Evolutionary conservation across 2,113 vertebrate species (phyloP).

Genomic region (Pollachius pollachius): DNA sequence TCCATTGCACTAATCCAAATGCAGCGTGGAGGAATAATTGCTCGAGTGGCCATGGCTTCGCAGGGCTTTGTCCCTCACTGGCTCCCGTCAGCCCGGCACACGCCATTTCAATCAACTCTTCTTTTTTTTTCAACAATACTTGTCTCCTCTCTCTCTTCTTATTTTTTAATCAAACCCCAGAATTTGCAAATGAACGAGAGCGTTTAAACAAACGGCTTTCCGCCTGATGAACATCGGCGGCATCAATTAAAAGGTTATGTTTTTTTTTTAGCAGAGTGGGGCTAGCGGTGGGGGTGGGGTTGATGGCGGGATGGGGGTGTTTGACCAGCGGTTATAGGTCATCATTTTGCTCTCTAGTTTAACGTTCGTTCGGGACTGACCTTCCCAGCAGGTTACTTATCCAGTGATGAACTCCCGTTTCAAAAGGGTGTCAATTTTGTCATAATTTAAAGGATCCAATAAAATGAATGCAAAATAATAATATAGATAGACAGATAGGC

Average conservation of each 20-base stretch:
- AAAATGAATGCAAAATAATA: conserved; percentile 1
- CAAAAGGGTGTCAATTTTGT: no score
- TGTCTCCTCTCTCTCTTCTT: conserved; percentile 53
- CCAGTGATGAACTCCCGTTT: no score
- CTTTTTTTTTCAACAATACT: conserved; percentile 71
- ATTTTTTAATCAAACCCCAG: conserved; percentile 88
- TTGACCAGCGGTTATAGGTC: no score
- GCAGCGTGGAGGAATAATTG: conserved; percentile 99
- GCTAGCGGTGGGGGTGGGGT: not conserved
- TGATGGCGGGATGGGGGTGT: not conserved
- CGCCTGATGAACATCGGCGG: conserved; percentile 59
- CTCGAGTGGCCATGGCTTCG: conserved; percentile 98
- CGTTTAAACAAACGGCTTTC: conserved; percentile 76
- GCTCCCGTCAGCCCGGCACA: conserved; percentile 98
- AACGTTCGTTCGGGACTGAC: no score
- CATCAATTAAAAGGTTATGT: conserved; percentile 18
- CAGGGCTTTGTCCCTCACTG: conserved; percentile 98
- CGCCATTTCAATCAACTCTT: conserved; percentile 98
- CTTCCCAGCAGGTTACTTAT: no score
- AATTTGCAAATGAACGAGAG: conserved; percentile 77
- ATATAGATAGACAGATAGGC: conserved; percentile 7
- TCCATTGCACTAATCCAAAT: conserved; percentile 99
- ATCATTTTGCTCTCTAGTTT: not conserved
- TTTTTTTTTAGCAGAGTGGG: not conserved
- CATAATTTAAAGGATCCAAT: not conserved